Evolutionary conservation across 2,888 invertebrate species (phyloP).

Genomic region (Molorchus minor): DNA sequence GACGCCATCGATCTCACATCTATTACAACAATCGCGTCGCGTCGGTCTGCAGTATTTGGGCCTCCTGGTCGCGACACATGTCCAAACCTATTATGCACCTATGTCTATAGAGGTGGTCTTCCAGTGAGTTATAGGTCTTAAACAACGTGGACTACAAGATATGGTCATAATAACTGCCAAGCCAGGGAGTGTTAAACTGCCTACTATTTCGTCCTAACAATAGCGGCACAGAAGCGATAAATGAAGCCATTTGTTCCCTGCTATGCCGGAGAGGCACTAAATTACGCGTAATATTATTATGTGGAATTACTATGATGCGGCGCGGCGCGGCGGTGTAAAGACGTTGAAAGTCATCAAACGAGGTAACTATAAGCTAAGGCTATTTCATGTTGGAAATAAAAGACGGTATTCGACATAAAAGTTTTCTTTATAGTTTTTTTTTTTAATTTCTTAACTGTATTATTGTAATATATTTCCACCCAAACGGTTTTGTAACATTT

Average conservation of each 20-base stretch:
- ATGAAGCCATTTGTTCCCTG: conserved; percentile 3
- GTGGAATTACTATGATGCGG: no score
- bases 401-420: no score
- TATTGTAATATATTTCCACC: no score
- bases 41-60: background rate
- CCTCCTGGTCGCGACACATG: conserved; percentile 9
- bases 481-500: no score
- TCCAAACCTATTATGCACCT: conserved; percentile 13
- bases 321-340: no score
- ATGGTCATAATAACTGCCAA: conserved; percentile 4
- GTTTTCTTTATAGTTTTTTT: no score
- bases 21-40: no score
- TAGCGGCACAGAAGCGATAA: background rate
- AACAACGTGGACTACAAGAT: conserved; percentile 12
- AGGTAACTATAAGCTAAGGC: no score
- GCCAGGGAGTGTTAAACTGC: background rate
- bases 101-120: conserved; percentile 5
- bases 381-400: no score
- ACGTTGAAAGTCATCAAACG: no score
- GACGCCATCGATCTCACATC: conserved; percentile 7
- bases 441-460: no score
- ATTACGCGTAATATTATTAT: conserved; percentile 8
- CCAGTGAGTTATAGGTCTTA: conserved; percentile 15
- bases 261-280: background rate
- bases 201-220: conserved; percentile 1